Evolutionary conservation across 1,140 invertebrate species (phyloP), one percentile per base, ranked within the genome.

Genomic region (Chlorops oryzae): DNA sequence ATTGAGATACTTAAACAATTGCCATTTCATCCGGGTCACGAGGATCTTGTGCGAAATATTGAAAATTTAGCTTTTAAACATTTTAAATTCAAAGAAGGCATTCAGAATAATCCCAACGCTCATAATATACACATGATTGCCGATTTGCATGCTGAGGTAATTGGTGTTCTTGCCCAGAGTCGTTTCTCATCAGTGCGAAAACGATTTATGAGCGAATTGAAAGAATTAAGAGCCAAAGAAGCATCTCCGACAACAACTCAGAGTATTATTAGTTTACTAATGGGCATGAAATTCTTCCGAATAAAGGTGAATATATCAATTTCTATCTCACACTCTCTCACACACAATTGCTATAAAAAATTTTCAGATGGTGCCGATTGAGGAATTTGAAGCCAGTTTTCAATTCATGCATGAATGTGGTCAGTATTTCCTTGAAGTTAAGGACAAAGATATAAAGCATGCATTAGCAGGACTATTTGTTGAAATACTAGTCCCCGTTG

Each of bases 201-300:
- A 68, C 81, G 90, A 37, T 99, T 99, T 73, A 90, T 93, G 73
- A 81, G 81, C 21, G 94, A 98, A 75, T 75, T 99, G 23, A 94
- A 93, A 75, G 95, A 97, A 74, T 73, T 96, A 58, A 74, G 90
- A 45, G 77, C 77, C 37, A 85, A 89, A 63, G 94, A 98, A 67
- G 86, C 89, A 6, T 90, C 86, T 18, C 85, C 91, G 1, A 83
- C 88, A 59, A 92, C 87, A 13, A 93, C 91, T 0, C 93, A 98
- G 61, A 91, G 89, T 65, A 97, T 99, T 51, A 98, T 98, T 55
- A 95, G 92, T 24, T 77, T 99, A 24, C 74, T 99, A 10, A 99
- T 98, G 93, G 96, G 96, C 47, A 98, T 99, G 91, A 99, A 99
- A 78, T 99, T 98, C 76, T 98, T 99, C 72, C 79, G 96, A 5